Base-by-base conservation (phyloP, 2,797 vertebrate genomes). In the Sebastolobus alascanus region DNA sequence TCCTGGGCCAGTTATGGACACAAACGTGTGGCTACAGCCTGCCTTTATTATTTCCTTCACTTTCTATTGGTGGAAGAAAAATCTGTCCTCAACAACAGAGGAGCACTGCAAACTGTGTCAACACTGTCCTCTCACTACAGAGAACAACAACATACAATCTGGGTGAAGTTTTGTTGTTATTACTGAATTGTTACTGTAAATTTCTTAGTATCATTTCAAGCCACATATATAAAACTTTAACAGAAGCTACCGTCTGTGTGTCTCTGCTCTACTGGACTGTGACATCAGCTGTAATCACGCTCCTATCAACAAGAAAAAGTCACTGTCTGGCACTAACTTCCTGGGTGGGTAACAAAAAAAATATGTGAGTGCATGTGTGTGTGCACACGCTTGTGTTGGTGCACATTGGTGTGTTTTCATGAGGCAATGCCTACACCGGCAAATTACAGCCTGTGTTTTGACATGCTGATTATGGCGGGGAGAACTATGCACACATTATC, bases 361-460 rank as follows among this genome's bases (percentile, higher is more conserved):
- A 40, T 13, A 25, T 13, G 25, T 37, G 33, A 63, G 58, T 59
- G 38, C 35, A 20, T 46, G 14, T 46, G 14, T 46, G 63, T 56
- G 33, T 35, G 37, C 35, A 25, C 9, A 6, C 40, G 58, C 6
- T 27, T 65, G 68, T 33, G 40, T 59, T 64, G 22, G 22, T 52
- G 50, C 37, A 54, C 40, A 33, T 64, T 35, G n/a, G n/a, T 68
- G 76, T 74, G 73, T 82, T 82, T 90, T 85, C 76, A 82, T 70
- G 66, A 79, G 81, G 67, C 84, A 78, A 83, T 82, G 82, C 55
- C 60, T 84, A 82, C 66, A 68, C 66, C 31, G 75, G 43, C 18
- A 89, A 90, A 93, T 92, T 79, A 90, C 18, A 90, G 77, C 75
- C 67, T 77, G 75, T 72, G 85, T 81, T 88, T 88, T 83, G 33